Conservation (phyloP, 2,113 vertebrate species). For the Manacus vitellinus region DNA sequence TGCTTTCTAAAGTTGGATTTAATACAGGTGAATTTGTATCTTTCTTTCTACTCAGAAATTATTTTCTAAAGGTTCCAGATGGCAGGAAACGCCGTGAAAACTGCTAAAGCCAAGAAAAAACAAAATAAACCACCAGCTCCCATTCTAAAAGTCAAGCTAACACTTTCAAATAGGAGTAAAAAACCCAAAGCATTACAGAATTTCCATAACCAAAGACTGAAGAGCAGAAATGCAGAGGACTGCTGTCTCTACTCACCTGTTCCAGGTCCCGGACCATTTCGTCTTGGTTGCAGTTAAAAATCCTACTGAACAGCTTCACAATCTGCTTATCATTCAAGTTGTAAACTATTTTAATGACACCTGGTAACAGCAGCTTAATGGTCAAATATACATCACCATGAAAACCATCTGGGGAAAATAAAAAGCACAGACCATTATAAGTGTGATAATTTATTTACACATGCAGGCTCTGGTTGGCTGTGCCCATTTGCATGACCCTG, state of each 20-base stretch:
- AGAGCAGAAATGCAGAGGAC: not conserved
- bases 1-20: not conserved
- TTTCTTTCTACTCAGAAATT: not conserved
- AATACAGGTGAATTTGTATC: not conserved
- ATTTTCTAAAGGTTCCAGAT: not conserved
- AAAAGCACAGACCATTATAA: not conserved
- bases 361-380: slow-evolving; percentile 92
- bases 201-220: not conserved
- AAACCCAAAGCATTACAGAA: not conserved
- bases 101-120: not conserved
- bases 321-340: slow-evolving; percentile 99
- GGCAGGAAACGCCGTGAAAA: not conserved
- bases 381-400: slow-evolving; percentile 92
- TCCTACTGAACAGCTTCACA: slow-evolving; percentile 95
- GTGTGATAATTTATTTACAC: not conserved
- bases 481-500: not conserved
- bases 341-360: slow-evolving; percentile 95
- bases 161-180: not conserved
- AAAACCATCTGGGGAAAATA: slow-evolving; percentile 86
- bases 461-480: not conserved
- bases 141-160: not conserved
- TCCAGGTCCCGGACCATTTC: slow-evolving; percentile 95
- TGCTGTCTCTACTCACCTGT: slow-evolving; percentile 80
- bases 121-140: not conserved
- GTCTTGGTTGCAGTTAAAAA: slow-evolving; percentile 90